A percentile compares a stretch with the other conserved stretches of the same genome.
phyloP scores from a whole-genome alignment of 2,113 vertebrate species.

The Anarhynchus alexandrinus region DNA sequence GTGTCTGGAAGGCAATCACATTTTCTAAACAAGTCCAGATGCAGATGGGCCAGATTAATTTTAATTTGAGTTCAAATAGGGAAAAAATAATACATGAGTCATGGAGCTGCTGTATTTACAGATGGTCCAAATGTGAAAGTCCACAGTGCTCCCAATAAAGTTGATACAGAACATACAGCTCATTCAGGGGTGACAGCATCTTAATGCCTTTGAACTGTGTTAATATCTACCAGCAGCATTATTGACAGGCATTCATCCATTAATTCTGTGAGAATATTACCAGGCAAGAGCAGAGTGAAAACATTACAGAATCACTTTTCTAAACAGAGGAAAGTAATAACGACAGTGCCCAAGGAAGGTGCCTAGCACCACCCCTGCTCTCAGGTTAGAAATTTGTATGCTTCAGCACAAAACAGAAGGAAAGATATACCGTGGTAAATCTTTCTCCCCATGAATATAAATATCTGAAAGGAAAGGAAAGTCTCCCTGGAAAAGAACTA shows the following conservation, averaged over 20 bases:
- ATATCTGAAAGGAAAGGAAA: neutral
- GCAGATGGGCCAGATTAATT: constrained; percentile 53
- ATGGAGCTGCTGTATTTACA: constrained; percentile 33
- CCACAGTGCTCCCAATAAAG: neutral
- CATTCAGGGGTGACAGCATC: neutral
- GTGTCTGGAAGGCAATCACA: constrained; percentile 47
- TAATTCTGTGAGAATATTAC: neutral
- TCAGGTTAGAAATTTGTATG: neutral
- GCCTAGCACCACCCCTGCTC: neutral
- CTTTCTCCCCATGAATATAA: neutral
- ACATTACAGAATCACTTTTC: neutral
- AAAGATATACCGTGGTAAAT: neutral
- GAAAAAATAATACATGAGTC: neutral
- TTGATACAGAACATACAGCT: neutral
- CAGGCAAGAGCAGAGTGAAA: neutral
- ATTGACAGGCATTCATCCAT: neutral
- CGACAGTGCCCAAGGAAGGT: neutral
- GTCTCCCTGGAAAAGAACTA: neutral
- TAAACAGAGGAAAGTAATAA: neutral
- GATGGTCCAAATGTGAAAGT: constrained; percentile 20
- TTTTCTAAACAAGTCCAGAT: constrained; percentile 47
- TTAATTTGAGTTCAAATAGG: constrained; percentile 17
- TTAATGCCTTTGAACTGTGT: neutral
- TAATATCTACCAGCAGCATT: neutral
- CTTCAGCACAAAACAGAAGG: neutral